These are phyloP conservation scores for Tadarida brasiliensis DNA, from an alignment of 2,797 vertebrate species.

Conservation along the genomic window DNA sequence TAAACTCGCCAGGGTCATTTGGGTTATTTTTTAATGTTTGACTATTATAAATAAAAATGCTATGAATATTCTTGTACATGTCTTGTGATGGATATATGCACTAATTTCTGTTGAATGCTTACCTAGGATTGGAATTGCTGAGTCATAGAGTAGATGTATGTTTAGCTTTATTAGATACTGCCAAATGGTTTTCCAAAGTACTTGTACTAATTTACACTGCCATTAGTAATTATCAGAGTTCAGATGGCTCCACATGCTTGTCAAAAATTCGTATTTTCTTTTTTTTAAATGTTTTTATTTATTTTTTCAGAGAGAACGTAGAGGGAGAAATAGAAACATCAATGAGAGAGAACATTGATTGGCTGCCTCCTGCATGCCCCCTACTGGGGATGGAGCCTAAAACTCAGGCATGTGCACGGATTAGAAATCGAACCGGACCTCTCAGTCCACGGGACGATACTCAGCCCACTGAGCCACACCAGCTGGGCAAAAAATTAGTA, in stretches of 20 bases:
- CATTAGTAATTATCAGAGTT: conserved; percentile 34
- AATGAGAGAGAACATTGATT: too few relatives aligned
- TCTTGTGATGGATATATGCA: conserved; percentile 24
- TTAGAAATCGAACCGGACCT: too few relatives aligned
- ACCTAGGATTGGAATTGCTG: conserved; percentile 26
- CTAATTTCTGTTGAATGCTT: conserved; percentile 20
- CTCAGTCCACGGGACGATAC: too few relatives aligned
- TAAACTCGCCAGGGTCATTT: too few relatives aligned
- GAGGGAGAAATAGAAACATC: too few relatives aligned
- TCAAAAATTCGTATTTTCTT: conserved; percentile 17
- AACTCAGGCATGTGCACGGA: too few relatives aligned
- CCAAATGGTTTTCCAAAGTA: conserved; percentile 3
- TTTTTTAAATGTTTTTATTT: background rate
- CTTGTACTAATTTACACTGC: background rate
- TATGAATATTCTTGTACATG: conserved; percentile 3
- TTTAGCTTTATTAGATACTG: conserved; percentile 16
- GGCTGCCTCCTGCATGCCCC: too few relatives aligned
- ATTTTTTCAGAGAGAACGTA: too few relatives aligned
- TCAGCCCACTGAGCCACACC: too few relatives aligned
- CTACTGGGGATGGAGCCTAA: too few relatives aligned
- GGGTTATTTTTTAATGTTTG: background rate
- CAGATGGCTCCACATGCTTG: background rate
- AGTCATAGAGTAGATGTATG: background rate
- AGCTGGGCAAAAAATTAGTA: background rate
- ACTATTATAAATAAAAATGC: conserved; percentile 11